Base-by-base conservation (phyloP, 2,113 vertebrate genomes). In the Mustela lutreola region DNA sequence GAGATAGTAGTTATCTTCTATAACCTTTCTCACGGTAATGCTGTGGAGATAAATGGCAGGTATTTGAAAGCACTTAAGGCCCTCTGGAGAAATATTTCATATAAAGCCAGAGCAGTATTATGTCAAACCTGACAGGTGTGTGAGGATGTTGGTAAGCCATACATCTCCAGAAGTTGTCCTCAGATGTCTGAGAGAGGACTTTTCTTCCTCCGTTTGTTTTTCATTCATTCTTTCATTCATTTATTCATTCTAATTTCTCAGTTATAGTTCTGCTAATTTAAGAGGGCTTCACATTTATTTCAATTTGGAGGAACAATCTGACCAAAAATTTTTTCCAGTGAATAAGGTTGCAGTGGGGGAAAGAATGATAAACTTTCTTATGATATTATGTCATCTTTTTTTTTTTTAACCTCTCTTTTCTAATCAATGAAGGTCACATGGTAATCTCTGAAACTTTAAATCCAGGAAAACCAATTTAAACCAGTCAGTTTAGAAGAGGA, bases 21-120 rank as follows among this genome's bases (percentile, higher is more conserved):
- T 53, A 26, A 62, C 53, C 31, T 90, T 78, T 70, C 39, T 67
- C 28, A 10, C 24, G 28, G 53, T 58, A 70, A 73, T 75, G 42
- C 26, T 78, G 50, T 58, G 42, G 80, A 71, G 75, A 79, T 78
- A 76, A 87, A 90, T 88, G 92, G 36, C 73, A 94, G 21, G 45
- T 65, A 14, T 96, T 45, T 95, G 75, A 96, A 94, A 90, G 83
- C n/a, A 63, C 65, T 71, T 45, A 65, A 62, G n/a, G 48, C 36
- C 36, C 70, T 53, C 78, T 7, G 90, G 26, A 92, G 70, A 97
- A 89, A 42, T 42, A 63, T 33, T 88, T 87, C 16, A 16, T 67
- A 0, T 62, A 36, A 58, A 80, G 60, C 42, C 26, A 39, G 79
- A 39, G 7, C 42, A 89, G 11, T 39, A 19, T 91, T 87, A 28